Percentiles rank a stretch among this genome's conserved stretches.
These are phyloP conservation scores for Zalophus californianus DNA, from an alignment of 2,797 vertebrate genomes.

Conservation along the genomic window DNA sequence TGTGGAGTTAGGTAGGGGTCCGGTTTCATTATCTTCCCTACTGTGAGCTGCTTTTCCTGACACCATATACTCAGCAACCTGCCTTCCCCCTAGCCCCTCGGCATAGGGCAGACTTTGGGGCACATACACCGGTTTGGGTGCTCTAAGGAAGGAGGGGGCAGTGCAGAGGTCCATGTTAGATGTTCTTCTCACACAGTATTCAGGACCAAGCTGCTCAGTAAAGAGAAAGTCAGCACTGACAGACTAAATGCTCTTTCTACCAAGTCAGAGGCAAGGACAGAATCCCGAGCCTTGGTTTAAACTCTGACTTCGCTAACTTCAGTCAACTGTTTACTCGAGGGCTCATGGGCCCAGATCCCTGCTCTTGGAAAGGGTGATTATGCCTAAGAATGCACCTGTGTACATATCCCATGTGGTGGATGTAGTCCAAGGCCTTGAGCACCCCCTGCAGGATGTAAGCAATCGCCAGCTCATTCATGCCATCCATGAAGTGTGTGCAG, in stretches of 20 bases:
- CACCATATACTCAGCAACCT: not conserved
- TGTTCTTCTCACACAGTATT: not conserved
- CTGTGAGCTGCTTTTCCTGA: not conserved
- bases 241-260: not conserved
- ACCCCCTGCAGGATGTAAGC: conserved; percentile 96
- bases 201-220: not conserved
- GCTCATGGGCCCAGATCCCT: not conserved
- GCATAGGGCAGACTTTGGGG: not conserved
- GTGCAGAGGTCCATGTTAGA: not conserved
- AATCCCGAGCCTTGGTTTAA: not conserved
- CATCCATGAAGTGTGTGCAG: conserved; percentile 96
- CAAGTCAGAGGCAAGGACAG: not conserved
- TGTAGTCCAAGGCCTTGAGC: conserved; percentile 96
- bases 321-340: not conserved
- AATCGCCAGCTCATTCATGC: conserved; percentile 96
- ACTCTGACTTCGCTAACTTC: not conserved
- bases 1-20: not conserved
- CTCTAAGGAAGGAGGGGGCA: not conserved
- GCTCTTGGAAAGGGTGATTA: not conserved
- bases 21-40: not conserved
- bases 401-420: conserved; percentile 99
- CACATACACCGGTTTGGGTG: not conserved
- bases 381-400: conserved; percentile 91
- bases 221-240: not conserved
- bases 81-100: not conserved